Evolutionary conservation across 2,888 invertebrate genomes (phyloP), one percentile per base, ranked within the genome.

Genomic region (Pegoplata infirma): DNA sequence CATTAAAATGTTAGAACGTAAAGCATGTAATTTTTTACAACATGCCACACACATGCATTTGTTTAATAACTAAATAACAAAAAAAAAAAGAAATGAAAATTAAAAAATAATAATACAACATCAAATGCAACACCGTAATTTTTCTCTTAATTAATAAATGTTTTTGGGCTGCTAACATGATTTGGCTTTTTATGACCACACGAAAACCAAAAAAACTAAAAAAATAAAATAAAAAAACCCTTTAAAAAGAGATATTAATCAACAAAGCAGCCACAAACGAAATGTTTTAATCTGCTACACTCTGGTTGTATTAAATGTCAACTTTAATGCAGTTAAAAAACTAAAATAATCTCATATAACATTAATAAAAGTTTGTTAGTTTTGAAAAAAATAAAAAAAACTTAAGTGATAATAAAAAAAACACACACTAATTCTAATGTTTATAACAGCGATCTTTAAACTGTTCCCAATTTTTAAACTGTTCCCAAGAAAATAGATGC

Each of bases 101-200:
- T n/a, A 66, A 49, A 47, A 23, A 36, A 40, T 19, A 67, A 61
- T 47, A 72, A 64, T 58, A 2, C 5, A 73, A 73, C 77, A 68
- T 77, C 77, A 73, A 73, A 77, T 77, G 73, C 77, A 73, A 73
- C 77, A 77, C 77, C 77, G 77, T 73, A 46, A 67, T 73, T 77
- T 77, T 73, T 77, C 77, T 77, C 68, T 73, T 77, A 73, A 77
- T 77, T 77, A 77, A 77, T 77, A 77, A 77, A 77, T 77, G 77
- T 77, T 77, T 74, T 69, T 23, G 59, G 69, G 74, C 73, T 23
- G 53, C 64, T 69, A 74, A 78, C 78, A 78, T 78, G 78, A 74
- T 66, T 78, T 78, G 74, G 74, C 78, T 74, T 78, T 74, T 78
- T 78, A 78, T 78, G 74, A 55, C 74, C 78, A 69, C 74, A 78